These are phyloP conservation scores for Megaceryle alcyon DNA, from an alignment of 2,797 vertebrate genomes.

Conservation along the genomic window DNA sequence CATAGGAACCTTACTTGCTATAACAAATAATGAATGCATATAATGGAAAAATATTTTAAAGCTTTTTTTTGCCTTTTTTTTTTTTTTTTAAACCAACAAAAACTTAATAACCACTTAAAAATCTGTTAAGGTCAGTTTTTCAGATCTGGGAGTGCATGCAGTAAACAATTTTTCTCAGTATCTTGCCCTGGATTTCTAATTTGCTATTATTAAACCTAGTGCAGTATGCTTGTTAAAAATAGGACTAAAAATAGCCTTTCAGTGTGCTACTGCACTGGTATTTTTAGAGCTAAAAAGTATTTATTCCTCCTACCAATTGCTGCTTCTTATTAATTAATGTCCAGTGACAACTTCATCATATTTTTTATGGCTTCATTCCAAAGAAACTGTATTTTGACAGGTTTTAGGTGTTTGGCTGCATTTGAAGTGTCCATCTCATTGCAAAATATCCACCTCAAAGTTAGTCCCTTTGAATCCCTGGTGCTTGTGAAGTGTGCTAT, in stretches of 20 bases:
- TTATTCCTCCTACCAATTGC: not conserved
- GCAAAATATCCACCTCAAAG: not conserved
- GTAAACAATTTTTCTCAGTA: slow-evolving; percentile 3
- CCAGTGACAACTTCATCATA: not conserved
- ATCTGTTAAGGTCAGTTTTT: not conserved
- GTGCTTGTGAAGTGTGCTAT: not conserved
- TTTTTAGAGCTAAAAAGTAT: slow-evolving; percentile 13
- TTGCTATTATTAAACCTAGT: slow-evolving; percentile 39
- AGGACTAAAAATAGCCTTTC: slow-evolving; percentile 28
- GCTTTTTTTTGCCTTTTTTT: not conserved
- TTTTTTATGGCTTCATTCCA: not conserved
- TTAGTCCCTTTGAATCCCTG: too few species aligned
- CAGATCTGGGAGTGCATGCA: not conserved
- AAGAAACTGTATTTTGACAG: not conserved
- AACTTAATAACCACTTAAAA: slow-evolving; percentile 21
- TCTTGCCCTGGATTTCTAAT: slow-evolving; percentile 31
- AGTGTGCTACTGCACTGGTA: not conserved
- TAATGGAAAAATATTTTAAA: slow-evolving; percentile 5
- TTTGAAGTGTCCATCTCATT: not conserved
- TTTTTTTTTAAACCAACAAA: not conserved
- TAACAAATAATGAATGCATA: not conserved
- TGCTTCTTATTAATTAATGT: slow-evolving; percentile 20
- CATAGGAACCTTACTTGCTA: not conserved
- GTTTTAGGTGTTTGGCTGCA: not conserved
- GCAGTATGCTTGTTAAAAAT: slow-evolving; percentile 34